phyloP scores from a whole-genome alignment of 2,113 vertebrate genomes.

The Cephalopterus ornatus region DNA sequence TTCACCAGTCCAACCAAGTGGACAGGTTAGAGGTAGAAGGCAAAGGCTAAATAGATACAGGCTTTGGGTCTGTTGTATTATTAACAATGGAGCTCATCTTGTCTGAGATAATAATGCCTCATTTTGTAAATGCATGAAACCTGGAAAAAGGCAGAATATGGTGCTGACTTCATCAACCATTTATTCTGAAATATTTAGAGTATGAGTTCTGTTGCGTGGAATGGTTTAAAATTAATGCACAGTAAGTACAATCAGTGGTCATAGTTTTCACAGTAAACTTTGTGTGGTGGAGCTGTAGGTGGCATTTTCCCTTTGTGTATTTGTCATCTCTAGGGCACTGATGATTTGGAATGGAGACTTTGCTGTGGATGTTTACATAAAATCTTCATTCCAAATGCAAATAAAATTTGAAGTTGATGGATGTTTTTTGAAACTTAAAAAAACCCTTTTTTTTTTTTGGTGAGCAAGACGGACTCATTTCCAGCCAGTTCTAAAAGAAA shows the following conservation, averaged over 20 bases:
- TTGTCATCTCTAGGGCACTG: not conserved
- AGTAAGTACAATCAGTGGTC: not conserved
- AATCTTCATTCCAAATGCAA: not conserved
- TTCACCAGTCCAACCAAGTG: not conserved
- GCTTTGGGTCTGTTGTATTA: not conserved
- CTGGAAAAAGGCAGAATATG: not conserved
- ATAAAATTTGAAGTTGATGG: not conserved
- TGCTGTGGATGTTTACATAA: not conserved
- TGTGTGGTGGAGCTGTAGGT: not conserved
- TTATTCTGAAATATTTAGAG: not conserved
- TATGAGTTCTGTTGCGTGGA: not conserved
- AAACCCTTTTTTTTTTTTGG: not conserved
- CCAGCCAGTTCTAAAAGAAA: not conserved
- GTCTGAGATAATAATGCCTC: not conserved
- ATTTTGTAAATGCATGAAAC: not conserved
- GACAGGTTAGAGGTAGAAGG: not conserved
- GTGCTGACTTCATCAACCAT: not conserved
- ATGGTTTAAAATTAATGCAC: not conserved
- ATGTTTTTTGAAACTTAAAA: not conserved
- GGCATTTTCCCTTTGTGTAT: not conserved
- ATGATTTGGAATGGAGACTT: not conserved
- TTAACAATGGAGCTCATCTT: not conserved
- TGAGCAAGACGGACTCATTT: not conserved
- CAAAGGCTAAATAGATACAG: constrained; percentile 11
- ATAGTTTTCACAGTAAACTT: not conserved